A percentile compares a stretch with the other conserved stretches of the same genome.
Conservation (phyloP, 2,113 vertebrate genomes). For the Peucedramus taeniatus region DNA sequence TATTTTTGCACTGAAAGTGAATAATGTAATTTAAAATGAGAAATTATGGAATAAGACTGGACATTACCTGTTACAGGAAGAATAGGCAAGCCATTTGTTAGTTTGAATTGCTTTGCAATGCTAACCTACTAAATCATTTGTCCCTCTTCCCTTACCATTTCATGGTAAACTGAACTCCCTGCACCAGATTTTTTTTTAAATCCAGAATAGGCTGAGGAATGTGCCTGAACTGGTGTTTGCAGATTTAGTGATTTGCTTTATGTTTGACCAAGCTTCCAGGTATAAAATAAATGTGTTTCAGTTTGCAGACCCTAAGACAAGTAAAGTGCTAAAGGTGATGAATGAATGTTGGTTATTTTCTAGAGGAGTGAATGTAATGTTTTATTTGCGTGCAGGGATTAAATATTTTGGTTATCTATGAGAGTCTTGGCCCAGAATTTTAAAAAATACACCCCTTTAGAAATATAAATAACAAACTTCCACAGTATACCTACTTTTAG, state of each 20-base stretch:
- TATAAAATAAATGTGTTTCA: not conserved
- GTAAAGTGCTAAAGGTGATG: not conserved
- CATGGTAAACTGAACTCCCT: not conserved
- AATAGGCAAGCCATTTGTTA: not conserved
- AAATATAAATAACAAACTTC: not conserved
- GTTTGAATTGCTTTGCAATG: not conserved
- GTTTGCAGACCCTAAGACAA: not conserved
- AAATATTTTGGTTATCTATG: not conserved
- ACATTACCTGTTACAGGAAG: not conserved
- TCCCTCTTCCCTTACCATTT: not conserved
- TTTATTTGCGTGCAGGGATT: fast-evolving
- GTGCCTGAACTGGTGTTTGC: not conserved
- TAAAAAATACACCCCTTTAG: not conserved
- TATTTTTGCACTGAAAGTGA: not conserved
- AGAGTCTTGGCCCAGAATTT: not conserved
- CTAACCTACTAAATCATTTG: not conserved
- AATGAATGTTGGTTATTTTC: not conserved
- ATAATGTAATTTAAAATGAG: not conserved
- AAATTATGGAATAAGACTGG: not conserved
- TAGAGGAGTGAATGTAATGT: not conserved
- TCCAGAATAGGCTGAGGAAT: not conserved
- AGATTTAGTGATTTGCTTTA: not conserved
- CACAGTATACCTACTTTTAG: not conserved
- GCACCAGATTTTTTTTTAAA: not conserved
- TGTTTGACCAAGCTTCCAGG: not conserved